Percentiles rank a stretch among this genome's conserved stretches.
These are phyloP conservation scores for Ammodytes marinus DNA, from an alignment of 2,113 vertebrate genomes.

Conservation along the genomic window DNA sequence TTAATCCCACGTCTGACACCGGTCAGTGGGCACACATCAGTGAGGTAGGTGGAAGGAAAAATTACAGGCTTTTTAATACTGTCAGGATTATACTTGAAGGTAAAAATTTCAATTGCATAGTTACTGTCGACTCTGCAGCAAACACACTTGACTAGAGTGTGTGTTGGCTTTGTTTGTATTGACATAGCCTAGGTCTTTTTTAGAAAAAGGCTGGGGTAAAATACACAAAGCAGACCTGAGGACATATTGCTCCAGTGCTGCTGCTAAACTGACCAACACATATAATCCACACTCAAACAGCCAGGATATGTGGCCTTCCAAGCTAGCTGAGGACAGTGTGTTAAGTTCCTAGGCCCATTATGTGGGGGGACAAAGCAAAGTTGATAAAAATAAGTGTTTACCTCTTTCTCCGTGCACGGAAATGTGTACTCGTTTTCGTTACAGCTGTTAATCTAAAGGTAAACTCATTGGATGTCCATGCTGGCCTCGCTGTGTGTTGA, in stretches of 20 bases:
- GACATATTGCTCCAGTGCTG: not conserved
- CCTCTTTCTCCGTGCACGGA: slow-evolving; percentile 71
- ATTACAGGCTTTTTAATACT: not conserved
- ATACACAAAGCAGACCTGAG: not conserved
- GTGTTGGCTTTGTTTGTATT: slow-evolving; percentile 12
- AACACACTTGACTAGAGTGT: not conserved
- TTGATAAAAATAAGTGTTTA: slow-evolving; percentile 74
- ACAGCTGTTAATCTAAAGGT: slow-evolving; percentile 49
- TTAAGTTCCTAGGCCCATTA: slow-evolving; percentile 54
- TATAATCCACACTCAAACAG: slow-evolving; percentile 20
- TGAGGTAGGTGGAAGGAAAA: not conserved
- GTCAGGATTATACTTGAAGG: not conserved
- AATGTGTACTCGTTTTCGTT: slow-evolving; percentile 58
- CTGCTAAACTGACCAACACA: slow-evolving; percentile 14
- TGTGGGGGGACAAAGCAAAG: slow-evolving; percentile 34
- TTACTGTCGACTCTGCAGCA: not conserved
- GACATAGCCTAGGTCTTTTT: not conserved
- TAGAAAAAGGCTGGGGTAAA: not conserved
- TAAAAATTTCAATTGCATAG: not conserved
- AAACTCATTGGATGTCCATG: slow-evolving; percentile 70
- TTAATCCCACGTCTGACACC: slow-evolving; percentile 69
- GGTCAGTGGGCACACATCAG: slow-evolving; percentile 19
- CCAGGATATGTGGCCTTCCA: slow-evolving; percentile 50
- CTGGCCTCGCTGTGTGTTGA: slow-evolving; percentile 47
- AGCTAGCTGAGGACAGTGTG: slow-evolving; percentile 50